Evolutionary conservation across 2,113 vertebrate species (phyloP), one percentile per base, ranked within the genome.

Genomic region (Mobula birostris): DNA sequence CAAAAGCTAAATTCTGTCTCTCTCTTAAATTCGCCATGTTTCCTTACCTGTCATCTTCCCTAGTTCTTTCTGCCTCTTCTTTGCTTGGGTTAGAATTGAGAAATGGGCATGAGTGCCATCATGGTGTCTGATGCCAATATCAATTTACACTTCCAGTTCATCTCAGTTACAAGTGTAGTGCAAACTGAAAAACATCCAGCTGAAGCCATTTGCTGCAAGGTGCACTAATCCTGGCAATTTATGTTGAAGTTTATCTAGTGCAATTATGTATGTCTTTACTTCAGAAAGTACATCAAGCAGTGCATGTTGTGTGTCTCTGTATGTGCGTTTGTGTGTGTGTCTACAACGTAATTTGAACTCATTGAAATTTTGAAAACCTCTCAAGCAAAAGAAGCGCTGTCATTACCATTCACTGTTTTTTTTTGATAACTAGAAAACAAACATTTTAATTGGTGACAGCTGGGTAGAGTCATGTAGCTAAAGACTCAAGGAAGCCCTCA

Each of bases 401-500:
- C 83, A 87, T 87, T 87, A 87, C 83, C 56, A 61, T 87, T 48
- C 83, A 4, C 83, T 63, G 83, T 87, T 48, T 61, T 48, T 87
- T 87, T 48, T 87, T 61, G 61, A 87, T 87, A 87, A 27, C 83
- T 12, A 14, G 83, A 87, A 87, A 87, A 29, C 83, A 87, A 87
- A 87, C 83, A 87, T 87, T 87, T 24, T 87, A 87, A 87, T 87
- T 87, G 27, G 83, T 87, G 83, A 87, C 83, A 87, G 83, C 83
- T 87, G 83, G 58, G 27, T 87, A n/a, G 56, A 61, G 24, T 4
- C 56, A 58, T 24, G 27, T 56, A 4, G 21, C 5, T 74, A 83
- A 40, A 83, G 80, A 83, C 48, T 48, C 79, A 85, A 19, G 27
- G 40, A 85, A 85, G 19, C 27, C 82, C 9, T n/a, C 56, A 61